Conservation (phyloP, 1,140 invertebrate genomes). For the Odontomachus brunneus region DNA sequence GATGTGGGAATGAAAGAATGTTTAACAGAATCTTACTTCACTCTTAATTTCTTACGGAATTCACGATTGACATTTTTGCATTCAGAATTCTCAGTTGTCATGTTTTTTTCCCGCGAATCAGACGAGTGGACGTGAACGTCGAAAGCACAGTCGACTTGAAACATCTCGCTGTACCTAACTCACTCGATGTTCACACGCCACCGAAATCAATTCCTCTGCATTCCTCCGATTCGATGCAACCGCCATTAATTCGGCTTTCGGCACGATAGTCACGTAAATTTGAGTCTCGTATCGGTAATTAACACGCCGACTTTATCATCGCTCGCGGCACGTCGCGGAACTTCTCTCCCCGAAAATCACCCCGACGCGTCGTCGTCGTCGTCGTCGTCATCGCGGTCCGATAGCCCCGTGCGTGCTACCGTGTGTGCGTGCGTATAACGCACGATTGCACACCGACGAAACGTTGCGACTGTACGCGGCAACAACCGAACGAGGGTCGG, state of each 20-base stretch:
- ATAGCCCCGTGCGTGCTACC: not conserved
- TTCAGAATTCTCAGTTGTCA: no score
- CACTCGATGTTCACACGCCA: no score
- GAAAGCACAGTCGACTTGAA: not conserved
- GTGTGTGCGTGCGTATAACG: slow-evolving; percentile 32
- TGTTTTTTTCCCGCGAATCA: no score
- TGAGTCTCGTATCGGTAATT: slow-evolving; percentile 44
- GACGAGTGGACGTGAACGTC: no score
- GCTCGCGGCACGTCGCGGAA: slow-evolving; percentile 35
- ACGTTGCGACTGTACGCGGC: slow-evolving; percentile 27
- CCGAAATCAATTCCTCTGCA: slow-evolving; percentile 29
- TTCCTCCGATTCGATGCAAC: slow-evolving; percentile 24
- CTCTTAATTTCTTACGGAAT: no score
- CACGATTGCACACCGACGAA: slow-evolving; percentile 53
- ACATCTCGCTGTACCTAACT: not conserved
- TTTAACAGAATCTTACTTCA: not conserved
- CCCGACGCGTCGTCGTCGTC: slow-evolving; percentile 20
- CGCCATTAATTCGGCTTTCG: slow-evolving; percentile 39
- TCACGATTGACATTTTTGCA: no score
- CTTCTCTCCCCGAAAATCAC: slow-evolving; percentile 50
- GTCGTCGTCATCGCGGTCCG: not conserved
- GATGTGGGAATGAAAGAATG: not conserved
- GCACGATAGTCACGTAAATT: slow-evolving; percentile 59
- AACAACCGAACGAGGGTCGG: slow-evolving; percentile 66
- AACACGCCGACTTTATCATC: slow-evolving; percentile 43